Conservation (phyloP, 2,113 vertebrate genomes). For the Cavia porcellus region DNA sequence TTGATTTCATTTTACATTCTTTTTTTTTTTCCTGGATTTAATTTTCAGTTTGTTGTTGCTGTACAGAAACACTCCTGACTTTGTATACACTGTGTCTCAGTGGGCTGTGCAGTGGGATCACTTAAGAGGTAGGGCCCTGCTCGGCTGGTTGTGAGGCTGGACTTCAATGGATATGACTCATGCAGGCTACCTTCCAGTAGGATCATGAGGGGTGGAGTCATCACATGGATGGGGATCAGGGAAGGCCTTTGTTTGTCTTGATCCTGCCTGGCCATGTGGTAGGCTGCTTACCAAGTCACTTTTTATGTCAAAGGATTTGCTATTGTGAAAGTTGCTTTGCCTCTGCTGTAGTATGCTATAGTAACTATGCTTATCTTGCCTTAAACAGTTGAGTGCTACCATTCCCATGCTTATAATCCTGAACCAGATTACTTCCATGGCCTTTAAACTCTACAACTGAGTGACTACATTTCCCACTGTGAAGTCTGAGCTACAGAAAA, state of each 20-base stretch:
- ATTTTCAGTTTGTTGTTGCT: background rate
- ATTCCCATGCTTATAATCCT: background rate
- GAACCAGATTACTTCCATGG: background rate
- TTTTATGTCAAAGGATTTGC: background rate
- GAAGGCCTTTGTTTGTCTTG: background rate
- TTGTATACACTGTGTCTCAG: background rate
- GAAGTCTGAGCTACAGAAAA: background rate
- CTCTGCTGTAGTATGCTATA: background rate
- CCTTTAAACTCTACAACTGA: background rate
- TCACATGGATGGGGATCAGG: background rate
- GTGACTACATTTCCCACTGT: background rate
- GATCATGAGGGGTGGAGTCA: background rate
- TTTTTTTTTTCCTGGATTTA: background rate
- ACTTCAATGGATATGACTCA: fast-evolving
- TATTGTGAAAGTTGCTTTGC: background rate
- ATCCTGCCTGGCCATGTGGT: background rate
- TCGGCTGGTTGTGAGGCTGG: background rate
- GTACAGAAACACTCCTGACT: background rate
- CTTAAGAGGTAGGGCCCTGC: too few species aligned
- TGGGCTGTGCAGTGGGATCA: background rate
- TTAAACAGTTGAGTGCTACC: background rate
- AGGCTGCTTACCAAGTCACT: background rate
- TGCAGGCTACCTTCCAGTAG: background rate
- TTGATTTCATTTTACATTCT: background rate
- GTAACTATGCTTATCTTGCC: background rate